These are phyloP conservation scores for Tympanuchus pallidicinctus DNA, from an alignment of 2,113 vertebrate genomes.

Conservation along the genomic window DNA sequence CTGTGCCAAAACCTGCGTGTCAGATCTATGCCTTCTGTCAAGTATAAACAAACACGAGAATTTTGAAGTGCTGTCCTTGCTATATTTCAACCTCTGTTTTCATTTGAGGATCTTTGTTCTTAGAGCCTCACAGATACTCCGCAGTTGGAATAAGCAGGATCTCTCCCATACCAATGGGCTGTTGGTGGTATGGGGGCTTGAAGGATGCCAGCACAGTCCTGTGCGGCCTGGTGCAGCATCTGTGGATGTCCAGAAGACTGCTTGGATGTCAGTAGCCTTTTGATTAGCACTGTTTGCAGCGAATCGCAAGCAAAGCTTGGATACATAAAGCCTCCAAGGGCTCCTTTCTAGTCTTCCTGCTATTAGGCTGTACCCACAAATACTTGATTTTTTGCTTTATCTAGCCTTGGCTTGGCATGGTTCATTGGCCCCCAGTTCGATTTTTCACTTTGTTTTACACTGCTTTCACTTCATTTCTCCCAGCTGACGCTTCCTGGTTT, in stretches of 20 bases:
- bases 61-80: background rate
- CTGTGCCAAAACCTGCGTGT: background rate
- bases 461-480: background rate
- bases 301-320: background rate
- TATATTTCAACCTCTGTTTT: background rate
- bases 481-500: conserved; percentile 32
- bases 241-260: background rate
- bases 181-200: accelerated
- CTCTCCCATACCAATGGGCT: background rate
- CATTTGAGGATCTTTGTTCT: background rate
- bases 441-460: background rate
- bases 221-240: background rate
- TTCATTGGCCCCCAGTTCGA: background rate
- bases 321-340: background rate
- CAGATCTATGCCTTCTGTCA: background rate
- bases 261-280: background rate
- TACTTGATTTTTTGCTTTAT: background rate
- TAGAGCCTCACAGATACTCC: background rate
- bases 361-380: background rate
- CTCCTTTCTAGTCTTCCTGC: background rate
- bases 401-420: background rate
- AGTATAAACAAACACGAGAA: background rate
- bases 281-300: background rate
- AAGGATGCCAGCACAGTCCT: accelerated
- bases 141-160: background rate